A percentile compares a stretch with the other conserved stretches of the same genome.
Evolutionary conservation across 2,797 vertebrate species (phyloP).

Genomic region (Salmo trutta): DNA sequence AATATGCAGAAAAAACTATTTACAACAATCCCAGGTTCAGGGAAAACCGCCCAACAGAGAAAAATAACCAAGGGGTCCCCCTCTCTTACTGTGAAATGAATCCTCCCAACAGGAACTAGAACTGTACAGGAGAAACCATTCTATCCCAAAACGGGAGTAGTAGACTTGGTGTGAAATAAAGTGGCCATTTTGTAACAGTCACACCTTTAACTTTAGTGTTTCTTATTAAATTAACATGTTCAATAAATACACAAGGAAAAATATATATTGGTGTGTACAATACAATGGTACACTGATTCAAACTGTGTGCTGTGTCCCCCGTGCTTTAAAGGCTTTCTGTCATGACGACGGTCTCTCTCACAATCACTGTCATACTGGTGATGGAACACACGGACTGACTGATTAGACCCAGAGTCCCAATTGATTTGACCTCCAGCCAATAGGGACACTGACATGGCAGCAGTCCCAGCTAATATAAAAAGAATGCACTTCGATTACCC

Average conservation of each 20-base stretch:
- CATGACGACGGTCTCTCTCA: background rate
- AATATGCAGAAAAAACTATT: background rate
- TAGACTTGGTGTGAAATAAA: conserved; percentile 21
- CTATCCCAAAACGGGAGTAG: background rate
- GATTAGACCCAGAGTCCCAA: background rate
- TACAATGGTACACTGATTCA: conserved; percentile 19
- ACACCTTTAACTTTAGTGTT: conserved; percentile 20
- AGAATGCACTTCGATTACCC: background rate
- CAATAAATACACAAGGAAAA: conserved; percentile 64
- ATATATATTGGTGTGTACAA: conserved; percentile 8
- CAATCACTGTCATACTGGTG: conserved; percentile 6
- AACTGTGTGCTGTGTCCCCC: background rate
- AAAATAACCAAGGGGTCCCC: background rate
- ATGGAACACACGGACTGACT: background rate
- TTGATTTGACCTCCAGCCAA: conserved; percentile 21
- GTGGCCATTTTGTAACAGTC: conserved; percentile 53
- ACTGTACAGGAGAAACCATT: background rate
- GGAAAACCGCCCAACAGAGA: conserved; percentile 2
- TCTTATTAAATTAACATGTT: conserved; percentile 49
- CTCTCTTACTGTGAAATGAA: background rate
- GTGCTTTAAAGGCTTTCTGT: conserved; percentile 11
- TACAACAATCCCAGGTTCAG: background rate
- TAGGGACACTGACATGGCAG: conserved; percentile 19
- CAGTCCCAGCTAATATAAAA: background rate
- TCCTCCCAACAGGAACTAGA: background rate